A percentile compares a stretch with the other conserved stretches of the same genome.
phyloP scores from a whole-genome alignment of 2,888 invertebrate species.

The Drosophila borealis region DNA sequence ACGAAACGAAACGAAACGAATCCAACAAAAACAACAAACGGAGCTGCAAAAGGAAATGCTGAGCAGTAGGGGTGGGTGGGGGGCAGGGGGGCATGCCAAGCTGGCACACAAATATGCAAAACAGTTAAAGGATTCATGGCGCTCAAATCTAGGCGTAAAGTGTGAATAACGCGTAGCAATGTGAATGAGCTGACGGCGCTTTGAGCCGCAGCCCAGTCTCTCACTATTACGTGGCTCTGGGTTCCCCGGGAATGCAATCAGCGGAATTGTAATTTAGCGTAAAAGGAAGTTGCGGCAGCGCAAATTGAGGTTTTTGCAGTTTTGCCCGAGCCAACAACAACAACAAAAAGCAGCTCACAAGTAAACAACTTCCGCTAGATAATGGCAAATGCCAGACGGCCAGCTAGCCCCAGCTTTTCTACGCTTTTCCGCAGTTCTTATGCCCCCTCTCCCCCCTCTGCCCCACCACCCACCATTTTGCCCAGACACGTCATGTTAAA shows the following conservation, averaged over 20 bases:
- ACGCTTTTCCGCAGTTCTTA: neutral
- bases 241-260: conserved; percentile 80
- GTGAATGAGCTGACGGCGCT: conserved; percentile 74
- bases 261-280: conserved; percentile 84
- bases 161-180: conserved; percentile 73
- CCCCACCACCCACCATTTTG: conserved; percentile 6
- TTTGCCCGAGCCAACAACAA: conserved; percentile 13
- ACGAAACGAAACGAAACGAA: conserved; percentile 54
- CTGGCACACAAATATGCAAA: conserved; percentile 75
- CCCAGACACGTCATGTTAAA: conserved; percentile 79
- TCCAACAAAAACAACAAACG: conserved; percentile 58
- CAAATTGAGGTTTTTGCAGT: conserved; percentile 65
- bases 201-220: conserved; percentile 37
- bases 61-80: neutral
- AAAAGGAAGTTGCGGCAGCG: conserved; percentile 76
- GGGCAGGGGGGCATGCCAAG: conserved; percentile 12
- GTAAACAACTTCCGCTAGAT: conserved; percentile 78
- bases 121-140: conserved; percentile 77
- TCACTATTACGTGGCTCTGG: conserved; percentile 19
- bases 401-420: conserved; percentile 28
- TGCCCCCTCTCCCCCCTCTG: neutral
- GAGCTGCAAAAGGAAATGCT: conserved; percentile 23
- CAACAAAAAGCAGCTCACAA: conserved; percentile 54
- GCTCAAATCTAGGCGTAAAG: conserved; percentile 81
- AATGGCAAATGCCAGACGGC: conserved; percentile 66